Base-by-base conservation (phyloP, 2,797 vertebrate species). In the Passerculus sandwichensis region DNA sequence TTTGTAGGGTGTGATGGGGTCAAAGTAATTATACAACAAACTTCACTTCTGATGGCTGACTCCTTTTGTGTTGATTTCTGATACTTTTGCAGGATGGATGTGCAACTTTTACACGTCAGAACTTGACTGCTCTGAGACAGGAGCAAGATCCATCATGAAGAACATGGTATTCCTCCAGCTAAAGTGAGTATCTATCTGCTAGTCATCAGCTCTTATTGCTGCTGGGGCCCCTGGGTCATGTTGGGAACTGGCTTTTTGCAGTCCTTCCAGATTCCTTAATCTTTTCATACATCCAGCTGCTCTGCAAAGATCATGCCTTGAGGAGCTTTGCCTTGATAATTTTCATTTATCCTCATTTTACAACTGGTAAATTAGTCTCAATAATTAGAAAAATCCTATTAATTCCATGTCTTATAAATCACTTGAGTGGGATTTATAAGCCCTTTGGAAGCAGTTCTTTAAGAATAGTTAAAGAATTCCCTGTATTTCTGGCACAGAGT, bases 281-380 rank as follows among this genome's bases (percentile, higher is more conserved):
- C 48, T 65, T 85, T 82, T 85, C 47, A 30, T 48, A 67, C 29
- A 40, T 77, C n/a, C 76, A 71, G 26, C 36, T 91, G 65, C 32
- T 82, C 51, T 88, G 57, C 62, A 93, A 84, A 85, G 62, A 88
- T 79, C 38, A 53, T 19, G 71, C 42, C 74, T 74, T 45, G 59
- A 67, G 66, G 81, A 91, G 44, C 22, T 76, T 51, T 47, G 38
- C 8, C 82, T 80, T 93, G 65, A 50, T 88, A 67, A 45, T 80
- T 91, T 89, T 87, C 3, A 59, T 85, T 87, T 95, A 61, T 74
- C 70, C 30, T 89, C 30, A 67, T 77, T 87, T 93, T 81, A 76
- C 17, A 67, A 27, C 20, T 69, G 45, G 18, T 50, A 79, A 87
- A 73, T 91, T 60, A 93, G 44, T 66, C 45, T 54, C 65, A 91